Conservation (phyloP, 2,797 vertebrate genomes). For the Lacerta bilineata region DNA sequence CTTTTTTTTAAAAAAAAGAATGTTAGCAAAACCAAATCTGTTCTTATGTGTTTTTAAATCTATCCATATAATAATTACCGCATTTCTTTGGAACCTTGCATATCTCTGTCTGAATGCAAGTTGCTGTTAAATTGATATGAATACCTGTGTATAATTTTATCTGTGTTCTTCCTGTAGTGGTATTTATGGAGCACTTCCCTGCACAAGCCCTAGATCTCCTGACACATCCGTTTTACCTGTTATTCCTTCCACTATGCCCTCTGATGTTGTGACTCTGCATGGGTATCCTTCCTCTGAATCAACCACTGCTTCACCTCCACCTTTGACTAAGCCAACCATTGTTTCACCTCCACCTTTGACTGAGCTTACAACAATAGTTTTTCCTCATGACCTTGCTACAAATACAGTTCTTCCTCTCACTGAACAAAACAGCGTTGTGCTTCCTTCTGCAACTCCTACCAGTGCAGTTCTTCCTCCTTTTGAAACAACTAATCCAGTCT, state of each 20-base stretch:
- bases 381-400: background rate
- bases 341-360: constrained; percentile 47
- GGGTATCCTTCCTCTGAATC: constrained; percentile 39
- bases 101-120: background rate
- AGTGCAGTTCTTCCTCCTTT: background rate
- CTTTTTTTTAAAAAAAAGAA: background rate
- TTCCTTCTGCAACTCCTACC: background rate
- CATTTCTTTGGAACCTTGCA: background rate
- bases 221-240: constrained; percentile 45
- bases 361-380: constrained; percentile 23
- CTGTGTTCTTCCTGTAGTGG: constrained; percentile 72
- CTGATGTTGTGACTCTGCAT: constrained; percentile 32
- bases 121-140: constrained; percentile 29
- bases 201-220: constrained; percentile 35
- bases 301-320: constrained; percentile 45
- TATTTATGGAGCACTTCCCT: constrained; percentile 69
- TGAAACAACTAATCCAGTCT: background rate
- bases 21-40: constrained; percentile 23
- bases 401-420: background rate
- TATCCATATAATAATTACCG: background rate
- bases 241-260: constrained; percentile 44
- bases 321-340: constrained; percentile 30
- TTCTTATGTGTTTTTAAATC: constrained; percentile 5
- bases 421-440: background rate
- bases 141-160: constrained; percentile 53